These are phyloP conservation scores for Phylloscopus collybita DNA, from an alignment of 2,797 vertebrate species.

Conservation along the genomic window DNA sequence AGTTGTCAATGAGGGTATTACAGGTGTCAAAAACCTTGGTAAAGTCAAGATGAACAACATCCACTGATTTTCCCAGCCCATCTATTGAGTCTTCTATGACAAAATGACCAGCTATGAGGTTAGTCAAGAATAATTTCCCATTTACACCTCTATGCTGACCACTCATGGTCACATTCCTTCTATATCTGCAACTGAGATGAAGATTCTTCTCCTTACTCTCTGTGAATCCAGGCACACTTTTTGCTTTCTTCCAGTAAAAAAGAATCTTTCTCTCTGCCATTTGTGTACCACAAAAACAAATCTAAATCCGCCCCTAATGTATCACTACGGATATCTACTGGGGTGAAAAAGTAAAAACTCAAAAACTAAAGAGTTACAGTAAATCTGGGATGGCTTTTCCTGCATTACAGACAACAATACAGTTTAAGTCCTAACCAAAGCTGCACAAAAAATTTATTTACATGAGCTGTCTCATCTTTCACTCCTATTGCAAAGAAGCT, in stretches of 20 bases:
- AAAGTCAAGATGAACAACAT: neutral
- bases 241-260: neutral
- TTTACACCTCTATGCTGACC: neutral
- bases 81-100: neutral
- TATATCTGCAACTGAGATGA: neutral
- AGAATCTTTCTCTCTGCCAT: neutral
- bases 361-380: neutral
- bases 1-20: neutral
- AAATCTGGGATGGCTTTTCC: neutral
- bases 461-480: neutral
- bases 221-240: neutral
- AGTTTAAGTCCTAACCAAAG: neutral
- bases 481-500: neutral
- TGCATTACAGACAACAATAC: neutral
- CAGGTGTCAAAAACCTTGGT: neutral
- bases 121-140: neutral
- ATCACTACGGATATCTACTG: neutral
- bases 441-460: neutral
- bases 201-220: neutral
- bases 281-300: neutral
- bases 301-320: neutral
- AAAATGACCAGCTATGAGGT: neutral
- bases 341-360: neutral
- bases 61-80: neutral
- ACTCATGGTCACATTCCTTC: neutral